Percentiles rank a stretch among this genome's conserved stretches.
phyloP scores from a whole-genome alignment of 1,140 invertebrate genomes.

The Laupala kohalensis region DNA sequence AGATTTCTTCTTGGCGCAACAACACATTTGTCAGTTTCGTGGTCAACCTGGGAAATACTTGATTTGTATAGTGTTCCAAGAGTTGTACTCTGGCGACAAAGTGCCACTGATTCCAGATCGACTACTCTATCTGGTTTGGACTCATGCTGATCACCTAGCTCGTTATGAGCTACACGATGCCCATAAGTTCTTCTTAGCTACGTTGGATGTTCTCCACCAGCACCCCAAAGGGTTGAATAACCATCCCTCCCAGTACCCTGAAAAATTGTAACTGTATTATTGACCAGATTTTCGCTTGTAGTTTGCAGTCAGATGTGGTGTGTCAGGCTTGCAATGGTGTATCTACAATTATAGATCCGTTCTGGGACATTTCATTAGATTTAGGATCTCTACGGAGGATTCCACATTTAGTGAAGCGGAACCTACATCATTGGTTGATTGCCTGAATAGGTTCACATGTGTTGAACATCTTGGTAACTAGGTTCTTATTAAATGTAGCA shows the following conservation, averaged over 20 bases:
- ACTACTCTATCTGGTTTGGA: conserved; percentile 90
- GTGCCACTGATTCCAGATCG: conserved; percentile 78
- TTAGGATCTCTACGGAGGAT: no score
- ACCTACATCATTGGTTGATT: conserved; percentile 69
- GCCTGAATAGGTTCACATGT: conserved; percentile 81
- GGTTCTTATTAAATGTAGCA: conserved; percentile 87
- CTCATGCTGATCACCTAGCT: conserved; percentile 85
- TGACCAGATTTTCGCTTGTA: conserved; percentile 93
- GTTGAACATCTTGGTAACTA: conserved; percentile 80
- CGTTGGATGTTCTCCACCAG: conserved; percentile 80
- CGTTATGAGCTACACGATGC: conserved; percentile 97
- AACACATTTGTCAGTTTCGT: conserved; percentile 61
- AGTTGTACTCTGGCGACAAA: conserved; percentile 82
- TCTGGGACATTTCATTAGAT: conserved; percentile 94
- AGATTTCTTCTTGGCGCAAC: conserved; percentile 90
- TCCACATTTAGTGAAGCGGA: neutral
- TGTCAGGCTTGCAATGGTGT: conserved; percentile 82
- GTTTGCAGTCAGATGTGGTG: conserved; percentile 90
- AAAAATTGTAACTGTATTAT: conserved; percentile 92
- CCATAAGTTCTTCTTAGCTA: conserved; percentile 96
- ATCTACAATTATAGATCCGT: conserved; percentile 95
- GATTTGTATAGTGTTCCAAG: conserved; percentile 85
- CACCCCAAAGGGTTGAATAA: conserved; percentile 44
- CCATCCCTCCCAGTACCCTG: conserved; percentile 32
- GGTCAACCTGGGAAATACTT: conserved; percentile 56